phyloP scores from a whole-genome alignment of 2,797 vertebrate genomes.

The Gallinago nigripennis region DNA sequence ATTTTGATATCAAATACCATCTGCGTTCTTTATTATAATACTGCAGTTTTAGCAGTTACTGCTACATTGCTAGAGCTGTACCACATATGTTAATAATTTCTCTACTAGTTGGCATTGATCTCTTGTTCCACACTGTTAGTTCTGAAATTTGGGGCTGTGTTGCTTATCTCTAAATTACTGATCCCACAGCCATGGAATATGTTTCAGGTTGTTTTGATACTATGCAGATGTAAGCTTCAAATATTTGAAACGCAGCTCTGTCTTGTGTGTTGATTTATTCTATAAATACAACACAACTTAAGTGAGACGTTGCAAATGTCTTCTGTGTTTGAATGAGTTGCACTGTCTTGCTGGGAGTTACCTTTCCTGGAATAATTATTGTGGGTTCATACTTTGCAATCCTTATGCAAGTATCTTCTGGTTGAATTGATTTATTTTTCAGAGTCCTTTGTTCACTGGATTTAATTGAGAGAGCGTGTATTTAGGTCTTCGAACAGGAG shows the following conservation, averaged over 20 bases:
- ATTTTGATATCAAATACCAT: constrained; percentile 16
- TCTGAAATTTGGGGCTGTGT: background rate
- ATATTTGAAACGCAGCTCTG: background rate
- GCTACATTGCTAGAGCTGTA: background rate
- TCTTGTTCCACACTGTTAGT: background rate
- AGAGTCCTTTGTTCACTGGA: background rate
- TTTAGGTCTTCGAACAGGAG: background rate
- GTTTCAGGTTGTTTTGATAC: background rate
- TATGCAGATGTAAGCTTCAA: background rate
- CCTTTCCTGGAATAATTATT: background rate
- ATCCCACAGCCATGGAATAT: background rate
- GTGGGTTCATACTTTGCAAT: background rate
- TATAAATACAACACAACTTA: background rate
- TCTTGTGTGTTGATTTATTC: background rate
- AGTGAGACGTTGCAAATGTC: background rate
- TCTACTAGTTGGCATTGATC: background rate
- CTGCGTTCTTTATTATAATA: background rate
- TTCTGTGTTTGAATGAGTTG: background rate
- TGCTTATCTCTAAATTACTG: background rate
- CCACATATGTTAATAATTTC: constrained; percentile 14
- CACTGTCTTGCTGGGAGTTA: background rate
- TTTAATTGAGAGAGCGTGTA: background rate
- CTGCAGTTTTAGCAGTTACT: background rate
- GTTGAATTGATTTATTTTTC: background rate
- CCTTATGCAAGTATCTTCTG: background rate